phyloP scores from a whole-genome alignment of 2,888 invertebrate species.

The Mythimna loreyi region DNA sequence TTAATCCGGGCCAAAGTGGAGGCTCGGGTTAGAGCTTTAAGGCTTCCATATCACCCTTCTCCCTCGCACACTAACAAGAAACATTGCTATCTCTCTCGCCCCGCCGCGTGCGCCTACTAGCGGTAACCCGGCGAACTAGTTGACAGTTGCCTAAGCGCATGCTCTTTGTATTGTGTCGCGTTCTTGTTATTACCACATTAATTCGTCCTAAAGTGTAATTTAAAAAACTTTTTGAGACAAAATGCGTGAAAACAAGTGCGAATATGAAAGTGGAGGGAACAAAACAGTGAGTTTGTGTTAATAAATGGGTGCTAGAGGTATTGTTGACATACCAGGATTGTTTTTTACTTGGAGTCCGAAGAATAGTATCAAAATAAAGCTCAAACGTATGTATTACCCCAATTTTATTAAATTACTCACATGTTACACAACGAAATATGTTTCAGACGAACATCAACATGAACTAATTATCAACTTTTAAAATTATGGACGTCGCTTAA shows the following conservation, averaged over 20 bases:
- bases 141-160: constrained; percentile 88
- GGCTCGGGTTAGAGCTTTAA: constrained; percentile 76
- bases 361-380: constrained; percentile 89
- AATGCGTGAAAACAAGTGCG: constrained; percentile 53
- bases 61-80: constrained; percentile 54
- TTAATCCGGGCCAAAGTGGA: constrained; percentile 74
- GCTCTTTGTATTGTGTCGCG: constrained; percentile 80
- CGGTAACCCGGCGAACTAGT: constrained; percentile 76
- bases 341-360: constrained; percentile 89
- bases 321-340: constrained; percentile 86
- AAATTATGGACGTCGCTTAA: constrained; percentile 3
- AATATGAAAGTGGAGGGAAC: constrained; percentile 70
- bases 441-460: constrained; percentile 8
- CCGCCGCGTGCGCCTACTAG: constrained; percentile 78
- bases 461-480: constrained; percentile 23
- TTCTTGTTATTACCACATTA: constrained; percentile 58
- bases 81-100: constrained; percentile 67
- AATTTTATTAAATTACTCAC: neutral
- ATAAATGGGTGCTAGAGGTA: constrained; percentile 88
- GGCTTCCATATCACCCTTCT: constrained; percentile 68
- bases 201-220: constrained; percentile 59
- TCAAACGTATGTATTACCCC: constrained; percentile 83
- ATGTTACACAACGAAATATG: neutral
- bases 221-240: constrained; percentile 50
- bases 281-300: constrained; percentile 80